Conservation (phyloP, 2,113 vertebrate species). For the Cervus canadensis region DNA sequence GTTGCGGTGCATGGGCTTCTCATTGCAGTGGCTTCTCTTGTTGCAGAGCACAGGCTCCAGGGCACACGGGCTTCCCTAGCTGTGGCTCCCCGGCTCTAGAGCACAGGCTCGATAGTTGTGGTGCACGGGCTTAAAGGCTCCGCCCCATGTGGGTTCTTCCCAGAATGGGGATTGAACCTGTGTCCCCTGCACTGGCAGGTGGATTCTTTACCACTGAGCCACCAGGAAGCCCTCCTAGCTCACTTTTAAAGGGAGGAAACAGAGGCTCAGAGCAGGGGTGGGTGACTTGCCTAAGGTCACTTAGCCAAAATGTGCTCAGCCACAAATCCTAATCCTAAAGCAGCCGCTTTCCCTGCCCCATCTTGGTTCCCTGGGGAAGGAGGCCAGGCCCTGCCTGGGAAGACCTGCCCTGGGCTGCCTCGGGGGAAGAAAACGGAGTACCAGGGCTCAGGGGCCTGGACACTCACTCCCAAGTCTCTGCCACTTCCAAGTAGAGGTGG, state of each 20-base stretch:
- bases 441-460: not conserved
- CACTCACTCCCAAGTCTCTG: not conserved
- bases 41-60: not conserved
- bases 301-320: not conserved
- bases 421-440: not conserved
- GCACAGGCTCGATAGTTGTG: not conserved
- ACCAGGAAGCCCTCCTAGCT: not conserved
- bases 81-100: not conserved
- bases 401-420: not conserved
- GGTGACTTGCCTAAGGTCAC: not conserved
- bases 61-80: not conserved
- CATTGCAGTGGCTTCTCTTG: not conserved
- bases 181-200: not conserved
- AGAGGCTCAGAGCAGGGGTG: not conserved
- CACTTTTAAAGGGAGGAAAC: not conserved
- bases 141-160: not conserved
- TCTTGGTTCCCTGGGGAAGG: not conserved
- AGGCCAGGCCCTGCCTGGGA: not conserved
- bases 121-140: fast-evolving
- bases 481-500: not conserved
- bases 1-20: not conserved
- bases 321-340: not conserved
- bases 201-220: not conserved
- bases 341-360: not conserved
- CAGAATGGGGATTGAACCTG: not conserved